These are phyloP conservation scores for Marronus borbonicus DNA, from an alignment of 2,888 invertebrate genomes.

Conservation along the genomic window DNA sequence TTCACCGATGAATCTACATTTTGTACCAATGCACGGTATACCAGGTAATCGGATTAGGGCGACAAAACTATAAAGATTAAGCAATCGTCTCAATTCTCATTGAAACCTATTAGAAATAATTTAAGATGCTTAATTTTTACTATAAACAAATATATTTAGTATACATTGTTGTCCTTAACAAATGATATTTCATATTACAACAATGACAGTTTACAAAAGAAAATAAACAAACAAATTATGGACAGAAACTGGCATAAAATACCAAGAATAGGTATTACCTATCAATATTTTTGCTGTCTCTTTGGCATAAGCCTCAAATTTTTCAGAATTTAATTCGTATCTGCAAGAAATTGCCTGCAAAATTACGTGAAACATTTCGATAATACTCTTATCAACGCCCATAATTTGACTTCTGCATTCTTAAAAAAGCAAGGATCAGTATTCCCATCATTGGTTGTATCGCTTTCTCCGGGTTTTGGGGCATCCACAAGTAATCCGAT, in stretches of 20 bases:
- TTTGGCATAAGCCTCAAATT: conserved; percentile 11
- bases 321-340: conserved; percentile 12
- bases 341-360: conserved; percentile 52
- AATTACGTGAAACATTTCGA: conserved; percentile 44
- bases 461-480: conserved; percentile 54
- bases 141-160: too few relatives aligned
- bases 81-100: too few relatives aligned
- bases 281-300: conserved; percentile 22
- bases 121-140: too few relatives aligned
- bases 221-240: conserved; percentile 28
- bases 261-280: conserved; percentile 5
- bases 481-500: conserved; percentile 45
- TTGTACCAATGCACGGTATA: too few relatives aligned
- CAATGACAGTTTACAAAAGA: background rate
- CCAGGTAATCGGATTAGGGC: too few relatives aligned
- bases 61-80: too few relatives aligned
- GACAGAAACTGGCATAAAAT: conserved; percentile 5
- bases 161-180: too few relatives aligned
- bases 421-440: conserved; percentile 53
- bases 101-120: too few relatives aligned
- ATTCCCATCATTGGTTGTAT: conserved; percentile 55
- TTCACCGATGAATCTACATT: too few relatives aligned
- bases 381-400: conserved; percentile 42
- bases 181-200: too few relatives aligned
- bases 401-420: conserved; percentile 56